Evolutionary conservation across 2,888 invertebrate genomes (phyloP), one percentile per base, ranked within the genome.

Genomic region (Caenorhabditis panamensis): DNA sequence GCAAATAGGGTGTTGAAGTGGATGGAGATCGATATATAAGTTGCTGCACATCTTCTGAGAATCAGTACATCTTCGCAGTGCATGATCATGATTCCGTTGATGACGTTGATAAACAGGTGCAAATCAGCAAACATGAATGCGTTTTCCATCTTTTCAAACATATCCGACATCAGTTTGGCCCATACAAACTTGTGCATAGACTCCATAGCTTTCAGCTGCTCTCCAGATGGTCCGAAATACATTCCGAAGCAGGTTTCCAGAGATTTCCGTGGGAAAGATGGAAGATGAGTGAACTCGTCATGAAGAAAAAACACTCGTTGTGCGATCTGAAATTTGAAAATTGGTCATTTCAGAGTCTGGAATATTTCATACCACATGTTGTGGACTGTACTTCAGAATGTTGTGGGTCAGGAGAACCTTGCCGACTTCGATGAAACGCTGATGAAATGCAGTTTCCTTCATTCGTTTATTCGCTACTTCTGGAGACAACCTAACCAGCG

Each of bases 1-100:
- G 97, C 96, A 92, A 99, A 99, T 83, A 99, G 96, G 91, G 97
- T 97, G 92, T 97, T 98, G 92, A 99, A 99, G 92, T 98, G 97
- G 88, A 96, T 96, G 0, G 96, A 96, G 0, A 96, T 97, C 91
- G 98, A 98, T 80, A 99, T 96, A 90, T 96, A 97, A 0, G 97
- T 96, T 0, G 98, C 97, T 92, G 97, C 95, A 24, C 97, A 97
- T 91, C 96, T 62, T 36, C 99, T 93, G 77, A 99, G 93, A 88
- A 99, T 95, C 75, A 97, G 94, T 0, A 96, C 95, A 91, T 99
- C 98, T 92, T 98, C 97, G 84, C 97, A 96, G 92, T 99, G 98
- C 58, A 99, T 93, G 90, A 98, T 95, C 56, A 99, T 93, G 0
- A 97, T 96, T 0, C 99, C 99, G 88, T 98, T 98, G 75, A 90